Conservation (phyloP, 2,797 vertebrate species). For the Chelmon rostratus region DNA sequence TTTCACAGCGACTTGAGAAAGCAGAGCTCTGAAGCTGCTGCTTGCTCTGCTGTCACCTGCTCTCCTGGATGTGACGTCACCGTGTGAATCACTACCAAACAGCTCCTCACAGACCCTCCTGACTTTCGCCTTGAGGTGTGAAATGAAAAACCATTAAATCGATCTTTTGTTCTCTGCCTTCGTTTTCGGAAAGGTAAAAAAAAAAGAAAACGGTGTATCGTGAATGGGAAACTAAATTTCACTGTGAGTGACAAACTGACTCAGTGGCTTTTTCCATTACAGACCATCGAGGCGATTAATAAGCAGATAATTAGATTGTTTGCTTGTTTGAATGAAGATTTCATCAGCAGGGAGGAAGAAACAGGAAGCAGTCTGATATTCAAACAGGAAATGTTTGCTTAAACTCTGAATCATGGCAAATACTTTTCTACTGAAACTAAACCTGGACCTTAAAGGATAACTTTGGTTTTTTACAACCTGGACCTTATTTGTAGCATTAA, state of each 20-base stretch:
- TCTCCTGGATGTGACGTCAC: slow-evolving; percentile 13
- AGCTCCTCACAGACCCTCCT: slow-evolving; percentile 3
- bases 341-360: not conserved
- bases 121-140: slow-evolving; percentile 11
- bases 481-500: too few species aligned
- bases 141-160: slow-evolving; percentile 16
- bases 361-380: not conserved
- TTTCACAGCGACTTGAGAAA: not conserved
- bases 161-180: not conserved
- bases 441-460: too few species aligned
- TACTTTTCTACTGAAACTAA: not conserved
- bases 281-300: not conserved
- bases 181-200: not conserved
- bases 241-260: not conserved
- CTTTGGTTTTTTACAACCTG: too few species aligned
- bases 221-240: not conserved
- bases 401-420: not conserved
- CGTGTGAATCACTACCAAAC: not conserved
- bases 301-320: not conserved
- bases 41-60: not conserved
- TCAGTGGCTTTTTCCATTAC: not conserved
- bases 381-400: not conserved
- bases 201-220: not conserved
- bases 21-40: not conserved
- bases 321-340: not conserved